Percentiles rank a stretch among this genome's conserved stretches.
These are phyloP conservation scores for Gallinago paraguaiae DNA, from an alignment of 2,113 vertebrate genomes.

Conservation along the genomic window DNA sequence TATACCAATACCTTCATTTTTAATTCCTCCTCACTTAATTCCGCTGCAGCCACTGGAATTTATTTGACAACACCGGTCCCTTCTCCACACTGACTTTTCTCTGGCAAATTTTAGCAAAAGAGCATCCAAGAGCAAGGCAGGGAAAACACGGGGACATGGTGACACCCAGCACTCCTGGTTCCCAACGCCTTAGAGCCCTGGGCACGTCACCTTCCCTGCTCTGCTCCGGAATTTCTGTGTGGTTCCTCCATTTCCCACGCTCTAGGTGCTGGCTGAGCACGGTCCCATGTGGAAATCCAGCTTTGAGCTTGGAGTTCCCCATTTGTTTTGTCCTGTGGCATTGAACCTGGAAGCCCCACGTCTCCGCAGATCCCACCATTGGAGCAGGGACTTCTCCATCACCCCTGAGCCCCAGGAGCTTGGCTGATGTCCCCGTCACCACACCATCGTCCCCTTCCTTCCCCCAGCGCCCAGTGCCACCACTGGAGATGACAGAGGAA, in stretches of 20 bases:
- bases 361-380: background rate
- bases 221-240: background rate
- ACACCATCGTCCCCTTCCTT: rapidly evolving
- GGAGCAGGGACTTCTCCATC: background rate
- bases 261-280: background rate
- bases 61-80: background rate
- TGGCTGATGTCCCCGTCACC: background rate
- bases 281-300: rapidly evolving
- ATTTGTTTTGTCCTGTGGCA: too few relatives aligned
- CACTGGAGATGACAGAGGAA: rapidly evolving
- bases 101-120: background rate
- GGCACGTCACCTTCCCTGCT: background rate
- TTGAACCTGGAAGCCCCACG: background rate
- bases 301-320: rapidly evolving
- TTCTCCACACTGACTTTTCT: background rate
- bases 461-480: rapidly evolving
- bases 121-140: background rate
- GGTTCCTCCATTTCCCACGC: rapidly evolving
- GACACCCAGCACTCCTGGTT: background rate
- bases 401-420: background rate
- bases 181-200: too few relatives aligned
- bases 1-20: background rate
- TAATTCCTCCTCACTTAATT: background rate
- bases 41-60: background rate
- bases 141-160: rapidly evolving